phyloP scores from a whole-genome alignment of 2,888 invertebrate species.

The Catocala nupta region DNA sequence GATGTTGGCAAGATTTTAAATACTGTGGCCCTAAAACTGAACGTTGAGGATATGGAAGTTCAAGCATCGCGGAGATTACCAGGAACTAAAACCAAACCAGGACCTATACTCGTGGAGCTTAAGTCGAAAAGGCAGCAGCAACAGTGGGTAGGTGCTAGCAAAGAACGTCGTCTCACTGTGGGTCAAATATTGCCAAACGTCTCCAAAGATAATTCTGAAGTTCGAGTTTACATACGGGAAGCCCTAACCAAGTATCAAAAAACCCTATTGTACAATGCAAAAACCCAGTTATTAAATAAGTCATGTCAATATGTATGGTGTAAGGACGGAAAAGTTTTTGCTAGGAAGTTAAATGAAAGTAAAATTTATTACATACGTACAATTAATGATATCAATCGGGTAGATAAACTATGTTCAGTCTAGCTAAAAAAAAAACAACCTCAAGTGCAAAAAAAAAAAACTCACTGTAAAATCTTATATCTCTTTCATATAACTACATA shows the following conservation, averaged over 20 bases:
- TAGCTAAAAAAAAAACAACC: too few species aligned
- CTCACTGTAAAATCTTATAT: too few species aligned
- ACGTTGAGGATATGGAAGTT: background rate
- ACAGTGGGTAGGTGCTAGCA: background rate
- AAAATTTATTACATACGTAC: too few species aligned
- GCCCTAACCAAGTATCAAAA: slow-evolving; percentile 11
- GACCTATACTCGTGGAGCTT: background rate
- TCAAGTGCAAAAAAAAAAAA: too few species aligned
- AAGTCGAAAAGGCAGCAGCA: background rate
- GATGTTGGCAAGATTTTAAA: background rate
- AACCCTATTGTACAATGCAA: background rate
- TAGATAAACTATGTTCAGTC: too few species aligned
- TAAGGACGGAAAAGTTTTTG: too few species aligned
- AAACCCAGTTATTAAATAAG: background rate
- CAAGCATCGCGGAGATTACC: background rate
- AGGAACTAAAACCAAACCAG: background rate
- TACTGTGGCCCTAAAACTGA: background rate
- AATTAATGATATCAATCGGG: too few species aligned
- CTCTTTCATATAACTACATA: too few species aligned
- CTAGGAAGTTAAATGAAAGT: too few species aligned
- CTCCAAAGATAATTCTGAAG: slow-evolving; percentile 1
- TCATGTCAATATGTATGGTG: too few species aligned
- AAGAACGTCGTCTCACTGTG: background rate
- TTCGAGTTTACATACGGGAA: slow-evolving; percentile 10
- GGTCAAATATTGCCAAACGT: background rate